Evolutionary conservation across 2,797 vertebrate genomes (phyloP), one percentile per base, ranked within the genome.

Genomic region (Sebastiscus tertius): DNA sequence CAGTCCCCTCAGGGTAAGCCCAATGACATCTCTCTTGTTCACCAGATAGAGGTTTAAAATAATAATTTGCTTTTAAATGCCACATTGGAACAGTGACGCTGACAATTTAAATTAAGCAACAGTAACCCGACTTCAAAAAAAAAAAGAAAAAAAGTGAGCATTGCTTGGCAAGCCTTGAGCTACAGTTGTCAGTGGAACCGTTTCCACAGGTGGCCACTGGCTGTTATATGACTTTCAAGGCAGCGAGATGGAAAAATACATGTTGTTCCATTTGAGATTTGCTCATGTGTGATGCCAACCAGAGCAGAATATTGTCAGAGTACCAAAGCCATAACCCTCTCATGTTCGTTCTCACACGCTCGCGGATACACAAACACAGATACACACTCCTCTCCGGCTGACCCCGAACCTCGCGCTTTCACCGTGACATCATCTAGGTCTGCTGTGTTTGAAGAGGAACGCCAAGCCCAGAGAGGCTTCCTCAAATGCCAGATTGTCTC

Each of bases 191-290:
- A 14, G 55, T 75, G 64, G 55, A 66, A 64, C 39, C 0, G 59
- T 75, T 92, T 88, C 91, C 81, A 93, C 92, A 90, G 87, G 92
- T 94, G 91, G 82, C 72, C 65, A n/a, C 66, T 83, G 81, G 85
- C 86, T 76, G 80, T 82, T 84, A 58, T 73, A 60, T 75, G 82
- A 85, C 81, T 83, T 90, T 88, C 71, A 81, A 83, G 62, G 84
- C 85, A 85, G 77, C 18, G 72, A 86, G 60, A 89, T 87, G 90
- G 89, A 92, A 93, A 86, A 92, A 88, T 83, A 81, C 89, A 89
- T 72, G 86, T 84, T 86, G 80, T 92, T 91, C 88, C 87, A 89
- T 93, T 88, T 89, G 84, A 85, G 86, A 73, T 75, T 77, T 87
- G 81, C 75, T 90, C 86, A 84, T 88, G 91, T 91, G 90, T 85